Evolutionary conservation across 2,113 vertebrate genomes (phyloP).

Genomic region (Rynchops niger): DNA sequence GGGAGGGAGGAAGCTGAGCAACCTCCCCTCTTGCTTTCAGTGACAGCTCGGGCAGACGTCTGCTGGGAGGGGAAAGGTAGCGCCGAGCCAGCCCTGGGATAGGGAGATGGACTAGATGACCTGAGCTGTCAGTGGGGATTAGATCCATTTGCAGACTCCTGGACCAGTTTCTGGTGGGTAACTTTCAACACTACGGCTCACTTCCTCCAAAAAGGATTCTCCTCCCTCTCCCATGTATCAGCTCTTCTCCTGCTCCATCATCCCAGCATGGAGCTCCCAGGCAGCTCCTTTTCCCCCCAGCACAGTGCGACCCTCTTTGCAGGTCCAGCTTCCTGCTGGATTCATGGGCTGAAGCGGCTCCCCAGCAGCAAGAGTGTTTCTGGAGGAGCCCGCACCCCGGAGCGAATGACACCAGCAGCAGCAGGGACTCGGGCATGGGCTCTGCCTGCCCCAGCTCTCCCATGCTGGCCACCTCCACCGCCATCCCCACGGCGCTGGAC

Average conservation of each 20-base stretch:
- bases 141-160: not conserved
- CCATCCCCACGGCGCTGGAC: not conserved
- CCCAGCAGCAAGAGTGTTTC: not conserved
- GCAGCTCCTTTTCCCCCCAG: not conserved
- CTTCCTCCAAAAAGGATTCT: not conserved
- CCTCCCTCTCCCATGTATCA: not conserved
- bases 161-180: not conserved
- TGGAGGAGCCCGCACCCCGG: not conserved
- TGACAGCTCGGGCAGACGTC: not conserved
- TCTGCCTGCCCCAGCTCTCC: not conserved
- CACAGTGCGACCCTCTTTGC: not conserved
- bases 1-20: not conserved
- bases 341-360: not conserved
- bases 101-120: not conserved
- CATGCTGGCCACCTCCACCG: rapidly evolving
- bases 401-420: rapidly evolving
- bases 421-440: not conserved
- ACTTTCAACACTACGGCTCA: rapidly evolving
- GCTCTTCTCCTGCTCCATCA: not conserved
- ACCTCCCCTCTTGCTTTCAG: not conserved
- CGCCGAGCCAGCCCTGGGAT: rapidly evolving
- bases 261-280: not conserved
- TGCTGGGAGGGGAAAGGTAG: not conserved
- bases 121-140: not conserved
- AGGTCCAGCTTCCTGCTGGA: not conserved